These are phyloP conservation scores for Andrena camellia DNA, from an alignment of 2,888 invertebrate species.

Conservation along the genomic window DNA sequence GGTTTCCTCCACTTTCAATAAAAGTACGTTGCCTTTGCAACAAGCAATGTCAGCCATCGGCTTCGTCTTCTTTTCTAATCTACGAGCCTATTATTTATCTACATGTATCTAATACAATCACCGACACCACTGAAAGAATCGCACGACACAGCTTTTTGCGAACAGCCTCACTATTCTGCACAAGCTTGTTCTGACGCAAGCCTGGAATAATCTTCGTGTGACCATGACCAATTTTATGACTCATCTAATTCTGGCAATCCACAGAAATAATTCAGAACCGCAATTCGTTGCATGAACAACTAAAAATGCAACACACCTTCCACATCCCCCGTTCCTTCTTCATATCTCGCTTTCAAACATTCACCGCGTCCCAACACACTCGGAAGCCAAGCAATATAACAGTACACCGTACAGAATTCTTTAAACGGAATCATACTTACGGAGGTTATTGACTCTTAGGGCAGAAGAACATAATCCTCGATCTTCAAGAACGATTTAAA, in stretches of 20 bases:
- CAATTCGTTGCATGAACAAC: conserved; percentile 43
- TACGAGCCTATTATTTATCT: background rate
- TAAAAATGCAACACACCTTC: conserved; percentile 8
- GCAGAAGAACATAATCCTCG: no score
- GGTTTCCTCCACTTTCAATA: background rate
- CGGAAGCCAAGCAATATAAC: conserved; percentile 31
- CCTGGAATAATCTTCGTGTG: background rate
- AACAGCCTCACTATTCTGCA: conserved; percentile 5
- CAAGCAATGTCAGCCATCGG: background rate
- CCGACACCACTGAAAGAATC: background rate
- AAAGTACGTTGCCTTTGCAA: background rate
- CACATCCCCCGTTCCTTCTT: background rate
- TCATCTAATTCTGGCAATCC: background rate
- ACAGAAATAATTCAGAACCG: background rate
- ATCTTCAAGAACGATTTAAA: no score
- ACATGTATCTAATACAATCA: background rate
- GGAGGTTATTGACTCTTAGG: no score
- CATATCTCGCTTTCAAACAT: conserved; percentile 37
- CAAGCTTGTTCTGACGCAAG: conserved; percentile 42
- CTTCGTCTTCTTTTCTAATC: background rate
- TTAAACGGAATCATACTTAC: no score
- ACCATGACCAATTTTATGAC: background rate
- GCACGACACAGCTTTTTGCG: conserved; percentile 46
- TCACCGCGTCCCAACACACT: conserved; percentile 25
- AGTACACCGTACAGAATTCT: no score